A percentile compares a stretch with the other conserved stretches of the same genome.
phyloP scores from a whole-genome alignment of 1,140 invertebrate genomes.

The Drosophila quadrilineata region DNA sequence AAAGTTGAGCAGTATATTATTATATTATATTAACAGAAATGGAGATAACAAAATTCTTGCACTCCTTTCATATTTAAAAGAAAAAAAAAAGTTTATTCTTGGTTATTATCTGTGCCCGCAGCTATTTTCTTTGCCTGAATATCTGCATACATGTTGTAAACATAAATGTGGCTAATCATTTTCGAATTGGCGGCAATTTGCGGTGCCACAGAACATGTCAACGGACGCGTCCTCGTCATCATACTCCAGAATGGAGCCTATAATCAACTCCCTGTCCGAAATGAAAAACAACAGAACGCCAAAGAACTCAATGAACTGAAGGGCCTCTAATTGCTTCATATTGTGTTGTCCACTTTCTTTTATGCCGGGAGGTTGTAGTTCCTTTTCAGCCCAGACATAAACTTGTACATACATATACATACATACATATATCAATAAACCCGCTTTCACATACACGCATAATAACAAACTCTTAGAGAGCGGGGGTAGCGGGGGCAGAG shows the following conservation, averaged over 20 bases:
- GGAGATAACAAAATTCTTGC: too few species aligned
- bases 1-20: not conserved
- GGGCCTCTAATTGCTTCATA: slow-evolving; percentile 66
- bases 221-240: too few species aligned
- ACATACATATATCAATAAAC: slow-evolving; percentile 62
- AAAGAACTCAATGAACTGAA: too few species aligned
- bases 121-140: slow-evolving; percentile 69
- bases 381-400: not conserved
- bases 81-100: not conserved
- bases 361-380: not conserved
- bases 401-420: too few species aligned
- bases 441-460: slow-evolving; percentile 23
- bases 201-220: slow-evolving; percentile 60
- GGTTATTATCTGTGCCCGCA: slow-evolving; percentile 55
- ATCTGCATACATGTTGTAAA: slow-evolving; percentile 74
- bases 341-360: slow-evolving; percentile 58
- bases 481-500: too few species aligned
- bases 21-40: not conserved
- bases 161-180: slow-evolving; percentile 73
- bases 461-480: slow-evolving; percentile 24
- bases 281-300: slow-evolving; percentile 7
- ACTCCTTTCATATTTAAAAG: too few species aligned
- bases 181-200: slow-evolving; percentile 25
- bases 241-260: too few species aligned
- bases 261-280: slow-evolving; percentile 41